phyloP scores from a whole-genome alignment of 2,888 invertebrate genomes.

The Drosophila paramelanica region DNA sequence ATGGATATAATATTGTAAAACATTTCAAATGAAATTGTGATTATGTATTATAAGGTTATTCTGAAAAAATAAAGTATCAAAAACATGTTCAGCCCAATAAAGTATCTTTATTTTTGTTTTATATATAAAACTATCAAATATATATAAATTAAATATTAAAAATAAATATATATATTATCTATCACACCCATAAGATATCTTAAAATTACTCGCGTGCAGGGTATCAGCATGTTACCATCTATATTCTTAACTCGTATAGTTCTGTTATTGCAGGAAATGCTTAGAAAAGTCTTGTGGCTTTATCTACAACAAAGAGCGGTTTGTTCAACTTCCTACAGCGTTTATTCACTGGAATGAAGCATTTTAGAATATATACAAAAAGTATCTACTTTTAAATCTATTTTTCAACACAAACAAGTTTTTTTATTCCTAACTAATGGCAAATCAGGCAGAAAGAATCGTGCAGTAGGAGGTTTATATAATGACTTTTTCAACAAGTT shows the following conservation, averaged over 20 bases:
- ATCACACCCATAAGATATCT: too few species aligned
- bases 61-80: too few species aligned
- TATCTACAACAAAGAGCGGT: conserved; percentile 53
- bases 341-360: conserved; percentile 18
- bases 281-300: conserved; percentile 58
- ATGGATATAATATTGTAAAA: too few species aligned
- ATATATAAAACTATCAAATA: too few species aligned
- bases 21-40: too few species aligned
- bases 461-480: too few species aligned
- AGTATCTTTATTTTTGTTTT: too few species aligned
- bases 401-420: neutral
- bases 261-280: conserved; percentile 59
- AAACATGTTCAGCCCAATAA: too few species aligned
- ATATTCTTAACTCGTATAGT: neutral
- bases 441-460: neutral
- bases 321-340: conserved; percentile 18
- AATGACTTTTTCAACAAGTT: neutral
- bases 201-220: neutral
- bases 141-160: too few species aligned
- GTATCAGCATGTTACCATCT: conserved; percentile 1
- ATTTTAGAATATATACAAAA: neutral
- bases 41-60: too few species aligned
- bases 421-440: neutral
- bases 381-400: neutral
- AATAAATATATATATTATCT: too few species aligned